Evolutionary conservation across 2,888 invertebrate genomes (phyloP).

Genomic region (Drosophila falleni): DNA sequence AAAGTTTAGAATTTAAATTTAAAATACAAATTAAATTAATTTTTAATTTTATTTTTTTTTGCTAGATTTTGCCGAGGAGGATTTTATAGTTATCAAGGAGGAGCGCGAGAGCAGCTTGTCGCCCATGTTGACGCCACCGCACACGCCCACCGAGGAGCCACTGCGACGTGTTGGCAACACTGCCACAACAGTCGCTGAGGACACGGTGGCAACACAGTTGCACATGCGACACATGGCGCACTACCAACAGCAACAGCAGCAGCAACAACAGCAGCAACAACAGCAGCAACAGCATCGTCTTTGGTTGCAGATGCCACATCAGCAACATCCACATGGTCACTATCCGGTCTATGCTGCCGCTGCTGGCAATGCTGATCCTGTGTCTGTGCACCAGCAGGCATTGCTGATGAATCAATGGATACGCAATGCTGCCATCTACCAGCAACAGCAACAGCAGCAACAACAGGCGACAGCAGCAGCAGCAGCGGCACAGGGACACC

Average conservation of each 20-base stretch:
- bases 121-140: constrained; percentile 90
- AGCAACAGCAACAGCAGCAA: constrained; percentile 58
- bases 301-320: constrained; percentile 63
- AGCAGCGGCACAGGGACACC: constrained; percentile 47
- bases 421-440: constrained; percentile 90
- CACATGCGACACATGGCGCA: constrained; percentile 74
- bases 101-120: constrained; percentile 87
- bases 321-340: constrained; percentile 75
- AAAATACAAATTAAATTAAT: not conserved
- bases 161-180: constrained; percentile 50
- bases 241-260: constrained; percentile 64
- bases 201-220: constrained; percentile 77
- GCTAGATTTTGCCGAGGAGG: constrained; percentile 87
- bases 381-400: constrained; percentile 86
- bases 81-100: constrained; percentile 87
- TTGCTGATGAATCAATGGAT: constrained; percentile 91
- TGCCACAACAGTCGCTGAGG: constrained; percentile 63
- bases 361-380: constrained; percentile 85
- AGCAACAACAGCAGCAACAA: constrained; percentile 61
- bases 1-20: not conserved
- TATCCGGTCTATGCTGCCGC: constrained; percentile 69
- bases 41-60: not conserved
- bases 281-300: constrained; percentile 70
- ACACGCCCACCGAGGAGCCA: constrained; percentile 89
- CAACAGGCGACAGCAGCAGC: constrained; percentile 82